phyloP scores from a whole-genome alignment of 2,113 vertebrate species.

The Thymallus thymallus region DNA sequence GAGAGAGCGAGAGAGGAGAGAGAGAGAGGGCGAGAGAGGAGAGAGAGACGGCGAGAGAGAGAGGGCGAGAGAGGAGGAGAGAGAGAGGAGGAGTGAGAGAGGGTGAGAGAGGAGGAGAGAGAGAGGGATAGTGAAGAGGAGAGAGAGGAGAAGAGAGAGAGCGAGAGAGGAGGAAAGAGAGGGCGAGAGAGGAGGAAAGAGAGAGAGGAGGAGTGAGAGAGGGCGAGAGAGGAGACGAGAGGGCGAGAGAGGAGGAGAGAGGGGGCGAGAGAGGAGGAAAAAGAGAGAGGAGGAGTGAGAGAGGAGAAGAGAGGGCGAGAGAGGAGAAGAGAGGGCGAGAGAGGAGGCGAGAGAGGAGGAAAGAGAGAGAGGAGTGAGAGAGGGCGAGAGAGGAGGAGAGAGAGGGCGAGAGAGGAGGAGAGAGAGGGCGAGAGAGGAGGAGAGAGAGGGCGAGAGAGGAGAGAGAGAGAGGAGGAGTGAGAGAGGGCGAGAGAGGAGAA shows the following conservation, averaged over 20 bases:
- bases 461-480: too few species aligned
- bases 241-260: slow-evolving; percentile 43
- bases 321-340: neutral
- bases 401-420: slow-evolving; percentile 38
- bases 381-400: slow-evolving; percentile 2
- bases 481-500: too few species aligned
- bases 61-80: slow-evolving; percentile 2
- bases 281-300: slow-evolving; percentile 14
- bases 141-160: too few species aligned
- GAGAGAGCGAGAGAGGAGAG: slow-evolving; percentile 37
- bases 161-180: neutral
- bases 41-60: slow-evolving; percentile 1
- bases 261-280: slow-evolving; percentile 23
- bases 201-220: slow-evolving; percentile 30
- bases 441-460: too few species aligned
- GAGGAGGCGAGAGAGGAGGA: slow-evolving; percentile 34
- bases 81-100: neutral
- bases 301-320: slow-evolving; percentile 29
- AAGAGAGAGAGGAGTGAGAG: slow-evolving; percentile 8
- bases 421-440: neutral
- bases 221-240: neutral
- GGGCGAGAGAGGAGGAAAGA: neutral
- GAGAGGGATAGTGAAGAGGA: neutral
- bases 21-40: slow-evolving; percentile 36
- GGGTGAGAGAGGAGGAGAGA: neutral